Conservation (phyloP, 1,140 invertebrate species). For the Drosophila kepulauana region DNA sequence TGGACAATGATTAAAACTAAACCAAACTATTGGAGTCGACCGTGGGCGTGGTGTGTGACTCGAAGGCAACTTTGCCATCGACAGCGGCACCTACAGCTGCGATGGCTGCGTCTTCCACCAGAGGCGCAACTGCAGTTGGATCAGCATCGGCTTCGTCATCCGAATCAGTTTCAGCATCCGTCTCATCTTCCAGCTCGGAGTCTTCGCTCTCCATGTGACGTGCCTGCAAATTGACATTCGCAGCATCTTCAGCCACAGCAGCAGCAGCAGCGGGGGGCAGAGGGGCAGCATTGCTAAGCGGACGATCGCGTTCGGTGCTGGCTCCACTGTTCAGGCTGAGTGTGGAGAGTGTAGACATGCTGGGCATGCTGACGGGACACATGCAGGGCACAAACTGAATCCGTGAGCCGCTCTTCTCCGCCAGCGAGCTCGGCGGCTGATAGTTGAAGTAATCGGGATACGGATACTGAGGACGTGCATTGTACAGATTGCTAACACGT, state of each 20-base stretch:
- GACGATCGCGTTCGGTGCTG: conserved; percentile 34
- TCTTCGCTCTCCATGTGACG: conserved; percentile 64
- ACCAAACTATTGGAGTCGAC: conserved; percentile 59
- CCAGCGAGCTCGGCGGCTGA: conserved; percentile 48
- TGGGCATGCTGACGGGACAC: conserved; percentile 75
- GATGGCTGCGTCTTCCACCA: background rate
- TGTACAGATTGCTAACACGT: conserved; percentile 73
- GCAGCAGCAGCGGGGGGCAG: background rate
- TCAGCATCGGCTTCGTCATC: conserved; percentile 9
- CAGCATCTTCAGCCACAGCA: background rate
- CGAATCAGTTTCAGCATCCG: background rate
- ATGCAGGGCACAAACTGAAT: conserved; percentile 83
- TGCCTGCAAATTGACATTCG: conserved; percentile 41
- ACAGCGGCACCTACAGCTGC: background rate
- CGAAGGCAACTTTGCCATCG: conserved; percentile 14
- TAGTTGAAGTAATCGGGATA: conserved; percentile 82
- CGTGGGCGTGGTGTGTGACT: conserved; percentile 52
- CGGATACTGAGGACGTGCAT: conserved; percentile 73
- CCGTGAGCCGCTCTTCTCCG: conserved; percentile 46
- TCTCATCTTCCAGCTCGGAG: conserved; percentile 29
- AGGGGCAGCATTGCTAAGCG: background rate
- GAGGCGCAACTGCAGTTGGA: background rate
- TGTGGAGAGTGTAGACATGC: conserved; percentile 17
- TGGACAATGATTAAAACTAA: conserved; percentile 27
- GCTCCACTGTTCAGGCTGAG: conserved; percentile 2